Conservation (phyloP, 2,888 invertebrate species). For the Trichopoda pennipes region DNA sequence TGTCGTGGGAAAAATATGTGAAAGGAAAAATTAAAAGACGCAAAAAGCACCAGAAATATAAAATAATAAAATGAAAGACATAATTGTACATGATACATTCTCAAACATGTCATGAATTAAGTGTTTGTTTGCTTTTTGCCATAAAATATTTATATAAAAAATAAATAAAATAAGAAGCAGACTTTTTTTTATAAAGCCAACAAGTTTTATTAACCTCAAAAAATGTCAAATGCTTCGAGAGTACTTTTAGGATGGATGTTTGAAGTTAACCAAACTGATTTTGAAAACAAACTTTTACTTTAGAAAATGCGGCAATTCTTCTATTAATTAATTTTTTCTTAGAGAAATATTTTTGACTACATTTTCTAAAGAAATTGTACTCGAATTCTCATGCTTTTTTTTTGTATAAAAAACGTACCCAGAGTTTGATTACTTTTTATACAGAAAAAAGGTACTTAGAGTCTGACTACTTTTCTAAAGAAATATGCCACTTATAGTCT, state of each 20-base stretch:
- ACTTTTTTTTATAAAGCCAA: not conserved
- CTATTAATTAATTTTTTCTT: no score
- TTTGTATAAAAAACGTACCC: no score
- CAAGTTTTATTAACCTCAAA: slow-evolving; percentile 41
- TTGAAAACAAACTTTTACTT: no score
- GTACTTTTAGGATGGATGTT: no score
- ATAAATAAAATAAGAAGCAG: not conserved
- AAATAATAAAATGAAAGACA: slow-evolving; percentile 57
- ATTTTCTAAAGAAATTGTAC: not conserved
- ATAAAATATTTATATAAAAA: slow-evolving; percentile 47
- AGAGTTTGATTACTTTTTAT: no score
- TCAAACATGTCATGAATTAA: slow-evolving; percentile 65
- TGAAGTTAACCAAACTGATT: not conserved
- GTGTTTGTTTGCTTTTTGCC: slow-evolving; percentile 62
- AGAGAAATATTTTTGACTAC: not conserved
- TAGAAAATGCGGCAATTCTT: no score
- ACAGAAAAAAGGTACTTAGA: no score
- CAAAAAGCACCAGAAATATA: slow-evolving; percentile 40
- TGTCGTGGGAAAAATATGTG: slow-evolving; percentile 69
- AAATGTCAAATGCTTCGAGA: not conserved
- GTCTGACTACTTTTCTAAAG: no score
- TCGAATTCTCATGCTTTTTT: no score
- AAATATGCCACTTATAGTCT: no score
- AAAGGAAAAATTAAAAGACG: slow-evolving; percentile 59
- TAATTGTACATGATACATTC: slow-evolving; percentile 63